Conservation (phyloP, 37 sponge, comb jelly and placozoan species). For the Spongilla lacustris region DNA sequence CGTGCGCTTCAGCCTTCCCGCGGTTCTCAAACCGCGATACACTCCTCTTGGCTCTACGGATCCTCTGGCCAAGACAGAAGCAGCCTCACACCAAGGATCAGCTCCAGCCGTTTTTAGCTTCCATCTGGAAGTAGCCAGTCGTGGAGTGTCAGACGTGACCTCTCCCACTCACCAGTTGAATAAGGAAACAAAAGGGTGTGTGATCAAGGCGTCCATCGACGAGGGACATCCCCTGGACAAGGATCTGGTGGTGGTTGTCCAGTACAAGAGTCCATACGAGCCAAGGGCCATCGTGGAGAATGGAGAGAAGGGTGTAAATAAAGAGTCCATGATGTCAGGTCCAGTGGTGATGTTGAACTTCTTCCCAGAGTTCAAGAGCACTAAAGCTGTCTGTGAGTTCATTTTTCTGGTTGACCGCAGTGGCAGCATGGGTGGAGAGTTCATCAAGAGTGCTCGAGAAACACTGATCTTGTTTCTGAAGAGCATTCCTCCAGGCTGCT, state of each 20-base stretch:
- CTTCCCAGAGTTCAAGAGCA: constrained; percentile 34
- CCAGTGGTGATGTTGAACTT: constrained; percentile 56
- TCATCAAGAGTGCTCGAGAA: constrained; percentile 49
- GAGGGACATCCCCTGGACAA: constrained; percentile 16
- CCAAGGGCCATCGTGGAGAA: constrained; percentile 55
- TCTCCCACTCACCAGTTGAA: constrained; percentile 55
- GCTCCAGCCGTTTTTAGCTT: constrained; percentile 39
- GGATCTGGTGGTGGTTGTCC: constrained; percentile 54
- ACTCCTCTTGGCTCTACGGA: constrained; percentile 31
- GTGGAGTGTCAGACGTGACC: constrained; percentile 25
- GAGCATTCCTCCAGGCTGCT: constrained; percentile 58
- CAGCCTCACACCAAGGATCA: constrained; percentile 17
- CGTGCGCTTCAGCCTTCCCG: constrained; percentile 44
- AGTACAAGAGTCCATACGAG: constrained; percentile 24
- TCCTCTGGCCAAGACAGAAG: constrained; percentile 31
- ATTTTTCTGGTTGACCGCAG: constrained; percentile 77
- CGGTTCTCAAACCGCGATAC: constrained; percentile 54
- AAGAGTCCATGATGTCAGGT: constrained; percentile 24
- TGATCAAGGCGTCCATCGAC: constrained; percentile 15
- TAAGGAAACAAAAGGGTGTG: neutral
- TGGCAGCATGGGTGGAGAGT: constrained; percentile 69
- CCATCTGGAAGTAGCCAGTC: constrained; percentile 27
- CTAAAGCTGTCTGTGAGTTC: constrained; percentile 54
- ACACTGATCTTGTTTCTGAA: constrained; percentile 65
- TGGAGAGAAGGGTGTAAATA: constrained; percentile 7